Percentiles rank a stretch among this genome's conserved stretches.
These are phyloP conservation scores for Volucella inanis DNA, from an alignment of 2,888 invertebrate genomes.

Conservation along the genomic window DNA sequence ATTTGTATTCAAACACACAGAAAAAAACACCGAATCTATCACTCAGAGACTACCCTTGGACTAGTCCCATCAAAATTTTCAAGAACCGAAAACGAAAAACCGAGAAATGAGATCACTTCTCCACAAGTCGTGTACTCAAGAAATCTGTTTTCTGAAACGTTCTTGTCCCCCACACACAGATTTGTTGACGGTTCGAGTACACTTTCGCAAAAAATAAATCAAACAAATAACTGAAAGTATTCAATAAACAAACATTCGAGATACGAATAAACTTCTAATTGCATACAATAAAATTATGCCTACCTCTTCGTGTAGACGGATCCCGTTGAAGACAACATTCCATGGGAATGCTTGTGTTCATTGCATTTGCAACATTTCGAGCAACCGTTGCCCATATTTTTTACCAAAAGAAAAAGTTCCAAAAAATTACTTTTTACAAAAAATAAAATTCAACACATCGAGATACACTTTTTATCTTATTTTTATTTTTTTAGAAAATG, in stretches of 20 bases:
- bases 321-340: constrained; percentile 80
- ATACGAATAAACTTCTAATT: background rate
- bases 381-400: constrained; percentile 83
- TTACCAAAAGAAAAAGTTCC: background rate
- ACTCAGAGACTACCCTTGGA: constrained; percentile 59
- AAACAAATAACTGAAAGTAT: constrained; percentile 37
- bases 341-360: constrained; percentile 81
- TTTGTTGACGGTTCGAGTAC: constrained; percentile 45
- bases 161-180: background rate
- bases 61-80: constrained; percentile 54
- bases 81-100: constrained; percentile 1
- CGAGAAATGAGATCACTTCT: constrained; percentile 64
- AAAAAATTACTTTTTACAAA: constrained; percentile 19
- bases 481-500: background rate
- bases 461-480: background rate
- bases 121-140: constrained; percentile 30
- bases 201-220: constrained; percentile 29
- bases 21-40: constrained; percentile 29
- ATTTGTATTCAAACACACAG: constrained; percentile 30
- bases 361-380: constrained; percentile 83
- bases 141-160: constrained; percentile 26
- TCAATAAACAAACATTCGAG: constrained; percentile 45
- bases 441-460: constrained; percentile 8
- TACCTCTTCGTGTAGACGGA: constrained; percentile 83
- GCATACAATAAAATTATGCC: constrained; percentile 36